These are phyloP conservation scores for Vimba vimba DNA, from an alignment of 2,113 vertebrate genomes.

Conservation along the genomic window DNA sequence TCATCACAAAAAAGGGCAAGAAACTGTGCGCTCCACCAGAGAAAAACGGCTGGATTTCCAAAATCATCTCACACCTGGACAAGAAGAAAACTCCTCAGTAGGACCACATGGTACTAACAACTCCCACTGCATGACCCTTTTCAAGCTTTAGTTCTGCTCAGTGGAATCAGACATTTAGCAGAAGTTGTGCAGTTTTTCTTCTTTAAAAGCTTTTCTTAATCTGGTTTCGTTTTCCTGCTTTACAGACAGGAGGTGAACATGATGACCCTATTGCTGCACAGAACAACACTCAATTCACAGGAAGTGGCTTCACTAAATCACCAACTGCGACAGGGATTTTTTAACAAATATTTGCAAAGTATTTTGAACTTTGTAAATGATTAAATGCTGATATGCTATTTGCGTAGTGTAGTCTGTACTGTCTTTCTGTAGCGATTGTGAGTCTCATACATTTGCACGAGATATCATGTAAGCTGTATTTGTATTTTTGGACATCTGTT, in stretches of 20 bases:
- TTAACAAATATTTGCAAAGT: background rate
- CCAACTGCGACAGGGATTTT: background rate
- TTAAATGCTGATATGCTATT: background rate
- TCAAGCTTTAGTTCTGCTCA: slow-evolving; percentile 7
- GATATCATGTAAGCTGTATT: background rate
- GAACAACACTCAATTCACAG: background rate
- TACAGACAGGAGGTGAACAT: background rate
- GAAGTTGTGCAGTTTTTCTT: background rate
- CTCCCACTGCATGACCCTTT: background rate
- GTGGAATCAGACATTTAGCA: background rate
- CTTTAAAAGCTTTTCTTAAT: background rate
- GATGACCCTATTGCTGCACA: background rate
- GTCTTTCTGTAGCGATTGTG: background rate
- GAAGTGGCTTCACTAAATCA: background rate
- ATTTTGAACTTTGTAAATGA: background rate
- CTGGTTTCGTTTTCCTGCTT: background rate
- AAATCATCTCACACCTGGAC: slow-evolving; percentile 39
- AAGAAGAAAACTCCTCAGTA: slow-evolving; percentile 14
- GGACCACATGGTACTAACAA: background rate
- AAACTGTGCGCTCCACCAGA: slow-evolving; percentile 51
- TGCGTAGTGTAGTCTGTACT: background rate
- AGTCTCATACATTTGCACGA: background rate
- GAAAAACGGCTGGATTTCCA: slow-evolving; percentile 34
- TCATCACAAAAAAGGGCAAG: slow-evolving; percentile 51
- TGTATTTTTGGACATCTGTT: background rate